Evolutionary conservation across 2,113 vertebrate genomes (phyloP).

Genomic region (Muscicapa adusta): DNA sequence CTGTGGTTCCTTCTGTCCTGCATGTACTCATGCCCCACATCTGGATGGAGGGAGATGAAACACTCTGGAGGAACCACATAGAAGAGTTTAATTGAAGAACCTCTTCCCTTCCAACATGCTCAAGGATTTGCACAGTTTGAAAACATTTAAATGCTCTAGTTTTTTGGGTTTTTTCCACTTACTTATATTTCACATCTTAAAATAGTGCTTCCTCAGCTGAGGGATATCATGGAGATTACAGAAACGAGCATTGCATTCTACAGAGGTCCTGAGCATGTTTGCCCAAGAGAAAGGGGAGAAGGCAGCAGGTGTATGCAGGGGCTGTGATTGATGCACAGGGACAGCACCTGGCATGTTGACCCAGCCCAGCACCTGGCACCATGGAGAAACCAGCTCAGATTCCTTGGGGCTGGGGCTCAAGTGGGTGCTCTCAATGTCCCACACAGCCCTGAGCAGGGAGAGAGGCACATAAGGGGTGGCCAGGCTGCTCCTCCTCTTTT

Average conservation of each 20-base stretch:
- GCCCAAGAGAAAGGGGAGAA: background rate
- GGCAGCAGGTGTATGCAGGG: background rate
- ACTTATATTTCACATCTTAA: background rate
- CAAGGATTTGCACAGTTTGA: background rate
- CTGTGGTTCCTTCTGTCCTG: background rate
- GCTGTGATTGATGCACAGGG: background rate
- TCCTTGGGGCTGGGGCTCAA: background rate
- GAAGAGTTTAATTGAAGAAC: background rate
- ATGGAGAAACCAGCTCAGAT: background rate
- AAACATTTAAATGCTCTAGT: background rate
- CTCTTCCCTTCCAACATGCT: background rate
- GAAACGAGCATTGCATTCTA: background rate
- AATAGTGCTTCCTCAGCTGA: background rate
- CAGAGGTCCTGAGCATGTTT: background rate
- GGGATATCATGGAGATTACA: background rate
- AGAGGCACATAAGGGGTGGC: background rate
- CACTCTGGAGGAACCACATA: background rate
- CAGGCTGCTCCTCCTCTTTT: background rate
- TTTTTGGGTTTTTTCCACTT: background rate
- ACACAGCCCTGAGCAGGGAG: accelerated
- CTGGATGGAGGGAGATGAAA: background rate
- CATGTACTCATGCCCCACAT: background rate
- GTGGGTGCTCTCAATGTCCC: accelerated
- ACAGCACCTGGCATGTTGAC: background rate
- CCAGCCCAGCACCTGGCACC: background rate